Evolutionary conservation across 1,140 invertebrate species (phyloP).

Genomic region (Drosophila lacteicornis): DNA sequence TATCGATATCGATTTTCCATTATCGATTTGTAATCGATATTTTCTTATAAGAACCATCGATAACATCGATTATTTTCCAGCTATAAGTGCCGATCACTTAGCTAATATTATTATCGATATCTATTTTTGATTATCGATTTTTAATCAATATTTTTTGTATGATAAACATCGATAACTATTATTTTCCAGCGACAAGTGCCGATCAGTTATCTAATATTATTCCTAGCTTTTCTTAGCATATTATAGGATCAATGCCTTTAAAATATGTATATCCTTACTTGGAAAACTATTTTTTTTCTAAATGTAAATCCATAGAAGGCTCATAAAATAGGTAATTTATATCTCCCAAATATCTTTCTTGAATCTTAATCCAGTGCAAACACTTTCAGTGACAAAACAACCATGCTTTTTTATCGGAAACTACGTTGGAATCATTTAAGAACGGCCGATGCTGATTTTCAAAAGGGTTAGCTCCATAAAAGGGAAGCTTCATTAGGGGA

Average conservation of each 20-base stretch:
- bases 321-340: too few relatives aligned
- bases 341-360: not conserved
- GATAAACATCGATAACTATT: too few relatives aligned
- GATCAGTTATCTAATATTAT: too few relatives aligned
- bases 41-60: too few relatives aligned
- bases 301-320: not conserved
- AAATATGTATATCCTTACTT: not conserved
- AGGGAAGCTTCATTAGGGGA: not conserved
- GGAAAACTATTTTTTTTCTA: not conserved
- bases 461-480: constrained; percentile 12
- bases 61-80: too few relatives aligned
- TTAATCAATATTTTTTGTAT: too few relatives aligned
- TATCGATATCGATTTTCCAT: too few relatives aligned
- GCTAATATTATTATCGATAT: too few relatives aligned
- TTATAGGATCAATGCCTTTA: not conserved
- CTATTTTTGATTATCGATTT: too few relatives aligned
- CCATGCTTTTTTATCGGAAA: constrained; percentile 32
- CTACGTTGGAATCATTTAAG: constrained; percentile 24
- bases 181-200: too few relatives aligned
- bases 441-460: constrained; percentile 4
- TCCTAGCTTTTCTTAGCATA: not conserved
- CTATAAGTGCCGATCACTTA: too few relatives aligned
- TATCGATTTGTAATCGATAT: too few relatives aligned
- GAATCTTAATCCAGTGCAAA: constrained; percentile 4
- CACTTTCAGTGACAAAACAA: constrained; percentile 26